Evolutionary conservation across 1,140 invertebrate species (phyloP).

Genomic region (fruit fly (Drosophila melanogaster)): DNA sequence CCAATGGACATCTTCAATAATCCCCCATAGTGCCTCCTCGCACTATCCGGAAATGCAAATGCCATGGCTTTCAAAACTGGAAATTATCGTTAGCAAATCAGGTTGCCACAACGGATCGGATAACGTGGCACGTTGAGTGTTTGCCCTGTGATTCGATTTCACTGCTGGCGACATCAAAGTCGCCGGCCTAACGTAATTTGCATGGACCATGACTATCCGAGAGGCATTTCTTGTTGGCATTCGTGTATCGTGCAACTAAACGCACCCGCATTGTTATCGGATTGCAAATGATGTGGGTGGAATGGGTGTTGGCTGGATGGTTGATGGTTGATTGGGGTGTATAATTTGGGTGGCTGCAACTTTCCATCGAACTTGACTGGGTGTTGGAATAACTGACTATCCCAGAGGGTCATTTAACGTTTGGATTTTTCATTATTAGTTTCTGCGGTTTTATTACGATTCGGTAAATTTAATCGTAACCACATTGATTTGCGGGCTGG

Average conservation of each 20-base stretch:
- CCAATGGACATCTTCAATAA: neutral
- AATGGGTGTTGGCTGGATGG: neutral
- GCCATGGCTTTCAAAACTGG: conserved; percentile 44
- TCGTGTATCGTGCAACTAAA: conserved; percentile 18
- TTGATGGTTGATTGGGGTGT: neutral
- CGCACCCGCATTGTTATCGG: conserved; percentile 64
- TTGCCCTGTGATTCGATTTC: conserved; percentile 63
- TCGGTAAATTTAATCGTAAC: conserved; percentile 41
- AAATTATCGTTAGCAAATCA: conserved; percentile 75
- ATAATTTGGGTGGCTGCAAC: neutral
- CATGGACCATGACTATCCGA: conserved; percentile 42
- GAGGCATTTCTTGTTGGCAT: conserved; percentile 38
- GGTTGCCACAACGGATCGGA: conserved; percentile 59
- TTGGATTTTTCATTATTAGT: conserved; percentile 67
- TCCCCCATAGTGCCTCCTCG: too few species aligned
- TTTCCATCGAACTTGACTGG: neutral
- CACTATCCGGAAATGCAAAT: conserved; percentile 46
- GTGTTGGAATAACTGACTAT: neutral
- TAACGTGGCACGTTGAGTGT: conserved; percentile 36
- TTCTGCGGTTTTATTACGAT: conserved; percentile 67
- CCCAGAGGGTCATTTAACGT: neutral
- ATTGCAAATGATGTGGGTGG: conserved; percentile 29
- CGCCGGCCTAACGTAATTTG: conserved; percentile 63
- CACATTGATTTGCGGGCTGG: conserved; percentile 26
- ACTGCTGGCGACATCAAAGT: conserved; percentile 51